These are phyloP conservation scores for Abramis brama DNA, from an alignment of 2,113 vertebrate genomes.

Conservation along the genomic window DNA sequence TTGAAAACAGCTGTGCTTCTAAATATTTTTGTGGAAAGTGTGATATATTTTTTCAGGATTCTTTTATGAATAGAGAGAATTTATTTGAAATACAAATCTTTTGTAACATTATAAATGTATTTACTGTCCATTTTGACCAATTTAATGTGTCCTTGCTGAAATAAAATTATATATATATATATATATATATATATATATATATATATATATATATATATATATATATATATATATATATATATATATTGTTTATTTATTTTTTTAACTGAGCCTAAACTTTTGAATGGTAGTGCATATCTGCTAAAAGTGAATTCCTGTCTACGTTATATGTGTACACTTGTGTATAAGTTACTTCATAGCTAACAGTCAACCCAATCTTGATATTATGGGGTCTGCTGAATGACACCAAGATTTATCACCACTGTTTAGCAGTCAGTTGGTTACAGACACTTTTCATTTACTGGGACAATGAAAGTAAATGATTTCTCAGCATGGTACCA, in stretches of 20 bases:
- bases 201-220: too few species aligned
- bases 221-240: too few species aligned
- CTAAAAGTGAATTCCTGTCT: not conserved
- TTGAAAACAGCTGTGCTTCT: not conserved
- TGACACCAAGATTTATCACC: slow-evolving; percentile 31
- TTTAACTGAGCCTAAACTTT: not conserved
- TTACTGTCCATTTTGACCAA: not conserved
- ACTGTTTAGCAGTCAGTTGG: slow-evolving; percentile 55
- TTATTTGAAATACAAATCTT: not conserved
- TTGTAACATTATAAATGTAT: not conserved
- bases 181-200: too few species aligned
- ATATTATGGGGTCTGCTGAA: not conserved
- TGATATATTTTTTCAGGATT: not conserved
- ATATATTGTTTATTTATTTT: too few species aligned
- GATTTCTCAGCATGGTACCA: slow-evolving; percentile 58
- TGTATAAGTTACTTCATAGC: not conserved
- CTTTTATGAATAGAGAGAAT: not conserved
- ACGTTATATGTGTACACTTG: not conserved
- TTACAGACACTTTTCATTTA: slow-evolving; percentile 56
- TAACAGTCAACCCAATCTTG: not conserved
- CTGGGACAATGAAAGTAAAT: slow-evolving; percentile 56
- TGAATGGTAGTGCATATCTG: not conserved
- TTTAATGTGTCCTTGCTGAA: not conserved
- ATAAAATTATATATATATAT: too few species aligned
- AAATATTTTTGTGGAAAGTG: not conserved